Base-by-base conservation (phyloP, 2,113 vertebrate genomes). In the Callionymus lyra region DNA sequence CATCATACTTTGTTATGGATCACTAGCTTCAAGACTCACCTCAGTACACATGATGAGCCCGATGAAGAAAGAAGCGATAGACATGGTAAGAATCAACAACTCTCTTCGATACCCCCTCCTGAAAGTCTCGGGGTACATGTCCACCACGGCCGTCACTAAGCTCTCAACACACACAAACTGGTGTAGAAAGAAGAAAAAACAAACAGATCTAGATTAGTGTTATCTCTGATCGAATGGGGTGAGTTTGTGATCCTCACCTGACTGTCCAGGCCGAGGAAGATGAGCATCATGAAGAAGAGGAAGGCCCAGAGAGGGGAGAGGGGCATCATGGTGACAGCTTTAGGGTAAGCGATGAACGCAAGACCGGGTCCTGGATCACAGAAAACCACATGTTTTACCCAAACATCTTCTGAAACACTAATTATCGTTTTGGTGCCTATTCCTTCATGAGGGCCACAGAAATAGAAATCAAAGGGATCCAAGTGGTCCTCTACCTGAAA, bases 321-420 rank as follows among this genome's bases (percentile, higher is more conserved):
- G 38, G 95, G 95, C 93, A 99, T 99, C 95, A 99, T 98, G 31
- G 93, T 97, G 27, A 99, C 95, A 15, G 95, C 95, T 76, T 97
- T 98, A 45, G 95, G 95, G 63, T 99, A 99, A 1, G 95, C 95
- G 34, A 99, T 99, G 46, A 99, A 99, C 38, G 95, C 94, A 45
- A 99, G 84, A 35, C 95, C 95, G 6, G 95, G 95, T 59, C 95
- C 95, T 99, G 41, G n/a, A 34, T 8, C 21, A 27, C 8, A 27
- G 21, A 8, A 27, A 27, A 27, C n/a, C n/a, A n/a, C n/a, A n/a
- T n/a, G n/a, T n/a, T n/a, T n/a, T n/a, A n/a, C n/a, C n/a, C n/a
- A n/a, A n/a, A n/a, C n/a, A n/a, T n/a, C n/a, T n/a, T n/a, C n/a
- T n/a, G n/a, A n/a, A n/a, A n/a, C n/a, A n/a, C n/a, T n/a, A n/a